Evolutionary conservation across 2,797 vertebrate species (phyloP).

Genomic region (Lutjanus argentimaculatus): DNA sequence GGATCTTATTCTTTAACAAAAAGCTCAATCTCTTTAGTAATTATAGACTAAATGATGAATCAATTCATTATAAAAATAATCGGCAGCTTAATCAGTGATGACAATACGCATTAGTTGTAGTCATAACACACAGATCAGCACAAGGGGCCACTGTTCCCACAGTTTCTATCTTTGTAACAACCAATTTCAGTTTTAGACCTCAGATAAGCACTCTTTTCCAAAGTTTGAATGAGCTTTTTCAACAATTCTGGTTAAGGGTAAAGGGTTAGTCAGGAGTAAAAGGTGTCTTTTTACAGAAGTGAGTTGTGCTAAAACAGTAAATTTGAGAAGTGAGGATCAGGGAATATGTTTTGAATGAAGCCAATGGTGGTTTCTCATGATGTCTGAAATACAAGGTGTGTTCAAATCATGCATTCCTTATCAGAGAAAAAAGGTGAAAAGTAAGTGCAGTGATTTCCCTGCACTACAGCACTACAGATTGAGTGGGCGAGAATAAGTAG

Average conservation of each 20-base stretch:
- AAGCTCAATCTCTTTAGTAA: too few relatives aligned
- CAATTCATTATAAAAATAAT: too few relatives aligned
- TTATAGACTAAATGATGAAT: too few relatives aligned
- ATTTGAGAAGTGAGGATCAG: background rate
- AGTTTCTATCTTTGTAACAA: background rate
- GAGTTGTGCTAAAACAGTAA: background rate
- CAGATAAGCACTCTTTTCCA: background rate
- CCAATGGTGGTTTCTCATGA: background rate
- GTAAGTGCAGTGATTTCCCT: background rate
- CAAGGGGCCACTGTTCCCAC: background rate
- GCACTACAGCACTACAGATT: background rate
- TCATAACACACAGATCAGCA: too few relatives aligned
- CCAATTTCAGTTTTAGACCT: background rate
- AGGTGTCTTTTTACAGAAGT: background rate
- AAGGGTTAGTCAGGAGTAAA: too few relatives aligned
- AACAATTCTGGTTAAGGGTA: background rate
- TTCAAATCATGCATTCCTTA: background rate
- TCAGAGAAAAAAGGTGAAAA: background rate
- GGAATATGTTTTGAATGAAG: background rate
- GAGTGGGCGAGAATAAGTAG: constrained; percentile 26
- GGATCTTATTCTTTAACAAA: too few relatives aligned
- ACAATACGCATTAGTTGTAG: too few relatives aligned
- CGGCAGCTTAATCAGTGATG: too few relatives aligned
- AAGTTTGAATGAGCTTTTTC: background rate
- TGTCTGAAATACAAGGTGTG: background rate